Base-by-base conservation (phyloP, 2,888 invertebrate species). In the Gastrophysa polygoni region DNA sequence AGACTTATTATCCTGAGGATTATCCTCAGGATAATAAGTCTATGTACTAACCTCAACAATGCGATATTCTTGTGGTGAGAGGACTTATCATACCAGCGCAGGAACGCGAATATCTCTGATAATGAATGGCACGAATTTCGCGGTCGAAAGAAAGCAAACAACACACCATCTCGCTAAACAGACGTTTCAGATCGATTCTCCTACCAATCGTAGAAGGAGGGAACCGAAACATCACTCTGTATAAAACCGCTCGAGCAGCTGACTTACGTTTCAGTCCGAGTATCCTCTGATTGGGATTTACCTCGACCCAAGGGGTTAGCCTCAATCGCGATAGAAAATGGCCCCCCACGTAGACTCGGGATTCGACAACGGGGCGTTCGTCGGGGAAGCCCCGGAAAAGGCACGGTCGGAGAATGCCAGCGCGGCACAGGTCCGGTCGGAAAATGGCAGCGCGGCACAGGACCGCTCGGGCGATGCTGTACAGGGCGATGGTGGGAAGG, bases 161-260 rank as follows among this genome's bases (percentile, higher is more conserved):
- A 32, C n/a, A 10, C 32, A 8, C 32, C 32, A 32, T 32, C 32
- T 32, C 32, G 3, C 2, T 2, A 11, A 51, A n/a, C n/a, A n/a
- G n/a, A n/a, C n/a, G n/a, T n/a, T n/a, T n/a, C n/a, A n/a, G n/a
- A n/a, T n/a, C n/a, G n/a, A n/a, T n/a, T n/a, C n/a, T n/a, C n/a
- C n/a, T n/a, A n/a, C n/a, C n/a, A n/a, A n/a, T n/a, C n/a, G n/a
- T n/a, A n/a, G n/a, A n/a, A n/a, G 49, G 17, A 29, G 49, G 49
- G 49, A 49, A 49, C 14, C n/a, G n/a, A n/a, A n/a, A n/a, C 73
- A 73, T 73, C 72, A 71, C 71, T 67, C 71, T 60, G 57, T 77
- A 77, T 77, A 77, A 76, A 77, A 78, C 73, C 76, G 66, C 66
- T 67, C 64, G 60, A 69, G 69, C 70, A 73, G 70, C 72, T 73